Base-by-base conservation (phyloP, 1,140 invertebrate species). In the Leptinotarsa lineolata region DNA sequence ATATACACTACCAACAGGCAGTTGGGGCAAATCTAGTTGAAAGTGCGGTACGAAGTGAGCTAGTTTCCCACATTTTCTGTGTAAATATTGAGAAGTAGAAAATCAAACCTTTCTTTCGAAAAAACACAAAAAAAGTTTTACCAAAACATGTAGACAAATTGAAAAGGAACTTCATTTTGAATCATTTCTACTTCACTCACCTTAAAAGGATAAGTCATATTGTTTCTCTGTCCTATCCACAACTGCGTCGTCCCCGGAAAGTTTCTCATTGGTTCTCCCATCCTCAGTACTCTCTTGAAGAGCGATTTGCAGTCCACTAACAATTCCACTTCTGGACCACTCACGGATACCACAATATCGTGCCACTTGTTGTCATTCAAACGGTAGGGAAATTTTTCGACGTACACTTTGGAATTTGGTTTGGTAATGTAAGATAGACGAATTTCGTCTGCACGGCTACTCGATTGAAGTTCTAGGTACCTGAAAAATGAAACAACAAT, bases 391-490 rank as follows among this genome's bases (percentile, higher is more conserved):
- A 97, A 96, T 83, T 92, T 92, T 88, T 96, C 94, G 72, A 93
- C 90, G 81, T 91, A 90, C 76, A 93, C 88, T 68, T 85, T 85
- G 46, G 88, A 87, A 54, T 54, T 54, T 76, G 89, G 87, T 70
- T 87, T 87, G 74, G 89, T 88, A 80, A 91, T 89, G 82, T 92
- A 93, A 84, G 92, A 90, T 81, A 93, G 86, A 77, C 92, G 88
- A 86, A 96, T 89, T 85, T 96, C 94, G 85, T 95, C 91, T 80
- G 92, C 92, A 21, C 93, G 89, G 70, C 94, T 94, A 85, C 93
- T 95, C 81, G 94, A 95, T 87, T 96, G 94, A 82, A 96, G 87
- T 88, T 97, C 95, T 86, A 96, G 88, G 87, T 94, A 95, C 87
- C 91, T 73, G 39, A 2, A 75, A 54, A 18, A 54, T 39, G 6